A percentile compares a stretch with the other conserved stretches of the same genome.
Conservation (phyloP, 2,888 invertebrate species). For the Cremastinae sp. region DNA sequence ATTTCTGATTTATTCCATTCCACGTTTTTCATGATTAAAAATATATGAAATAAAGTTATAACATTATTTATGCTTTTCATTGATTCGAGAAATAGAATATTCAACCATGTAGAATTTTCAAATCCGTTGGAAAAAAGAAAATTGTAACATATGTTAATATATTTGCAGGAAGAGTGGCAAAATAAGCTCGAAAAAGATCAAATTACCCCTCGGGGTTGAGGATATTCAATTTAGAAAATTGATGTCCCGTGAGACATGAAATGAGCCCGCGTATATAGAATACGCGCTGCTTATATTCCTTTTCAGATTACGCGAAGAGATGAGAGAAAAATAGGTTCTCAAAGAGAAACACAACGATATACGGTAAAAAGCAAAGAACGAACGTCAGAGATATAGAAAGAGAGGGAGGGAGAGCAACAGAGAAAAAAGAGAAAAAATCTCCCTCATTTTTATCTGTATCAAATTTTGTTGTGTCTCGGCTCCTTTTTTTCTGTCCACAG, state of each 20-base stretch:
- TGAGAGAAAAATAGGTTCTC: slow-evolving; percentile 44
- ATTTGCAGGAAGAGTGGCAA: too few species aligned
- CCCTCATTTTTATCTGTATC: slow-evolving; percentile 30
- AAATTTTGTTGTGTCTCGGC: slow-evolving; percentile 18
- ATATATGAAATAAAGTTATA: too few species aligned
- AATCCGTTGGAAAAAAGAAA: too few species aligned
- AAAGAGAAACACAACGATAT: slow-evolving; percentile 50
- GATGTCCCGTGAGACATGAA: slow-evolving; percentile 72
- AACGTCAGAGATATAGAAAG: slow-evolving; percentile 23
- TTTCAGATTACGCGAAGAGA: slow-evolving; percentile 59
- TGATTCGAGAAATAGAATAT: too few species aligned
- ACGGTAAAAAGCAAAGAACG: slow-evolving; percentile 6
- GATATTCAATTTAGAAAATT: slow-evolving; percentile 64
- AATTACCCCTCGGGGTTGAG: too few species aligned
- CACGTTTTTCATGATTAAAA: too few species aligned
- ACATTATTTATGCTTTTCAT: too few species aligned
- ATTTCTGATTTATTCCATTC: too few species aligned
- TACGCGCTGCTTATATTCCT: too few species aligned
- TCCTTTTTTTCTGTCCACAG: slow-evolving; percentile 25
- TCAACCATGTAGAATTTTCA: too few species aligned
- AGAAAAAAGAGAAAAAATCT: slow-evolving; percentile 1
- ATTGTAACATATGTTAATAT: too few species aligned
- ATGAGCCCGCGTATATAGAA: slow-evolving; percentile 75
- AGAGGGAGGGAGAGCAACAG: slow-evolving; percentile 23
- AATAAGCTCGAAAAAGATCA: too few species aligned